Base-by-base conservation (phyloP, 2,797 vertebrate species). In the Pyrocephalus nanus region DNA sequence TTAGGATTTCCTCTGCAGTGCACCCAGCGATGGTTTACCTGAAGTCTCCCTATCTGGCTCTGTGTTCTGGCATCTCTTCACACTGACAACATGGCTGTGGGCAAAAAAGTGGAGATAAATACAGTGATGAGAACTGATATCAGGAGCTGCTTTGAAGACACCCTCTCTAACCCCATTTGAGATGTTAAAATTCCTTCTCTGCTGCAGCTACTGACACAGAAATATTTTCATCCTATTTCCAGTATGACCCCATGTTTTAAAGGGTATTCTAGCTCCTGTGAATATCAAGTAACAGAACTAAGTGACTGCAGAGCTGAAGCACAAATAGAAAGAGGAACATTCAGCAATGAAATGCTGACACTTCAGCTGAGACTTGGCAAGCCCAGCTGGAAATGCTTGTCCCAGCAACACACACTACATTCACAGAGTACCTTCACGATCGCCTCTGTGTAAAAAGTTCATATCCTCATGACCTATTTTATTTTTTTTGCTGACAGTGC, bases 241-340 rank as follows among this genome's bases (percentile, higher is more conserved):
- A 94, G 73, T 74, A 48, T 0, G n/a, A 85, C 85, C 73, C 64
- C 26, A 12, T 58, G 42, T 87, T 94, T 86, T 89, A 84, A 88
- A 90, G 91, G 81, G 43, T 81, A 86, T 84, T 91, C 74, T 76
- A 81, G 65, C 83, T 92, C 48, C 62, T 81, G 19, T 84, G 60
- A 73, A 66, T 93, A 91, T 95, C 90, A 57, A 86, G 90, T 91
- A 72, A 88, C 86, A 94, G 72, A 94, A 66, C 9, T 48, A 76
- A 88, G 57, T 40, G 80, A 93, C 20, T 80, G 66, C 50, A n/a
- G 71, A 86, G 53, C 71, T 89, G 90, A 78, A 74, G 71, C 87
- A 91, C 69, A 97, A 96, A 96, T 96, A 96, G 94, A 95, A 96
- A 92, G 93, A 94, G 95, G 94, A 97, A 96, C 77, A 81, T 58